Evolutionary conservation across 2,113 vertebrate species (phyloP).

Genomic region (Indicator indicator): DNA sequence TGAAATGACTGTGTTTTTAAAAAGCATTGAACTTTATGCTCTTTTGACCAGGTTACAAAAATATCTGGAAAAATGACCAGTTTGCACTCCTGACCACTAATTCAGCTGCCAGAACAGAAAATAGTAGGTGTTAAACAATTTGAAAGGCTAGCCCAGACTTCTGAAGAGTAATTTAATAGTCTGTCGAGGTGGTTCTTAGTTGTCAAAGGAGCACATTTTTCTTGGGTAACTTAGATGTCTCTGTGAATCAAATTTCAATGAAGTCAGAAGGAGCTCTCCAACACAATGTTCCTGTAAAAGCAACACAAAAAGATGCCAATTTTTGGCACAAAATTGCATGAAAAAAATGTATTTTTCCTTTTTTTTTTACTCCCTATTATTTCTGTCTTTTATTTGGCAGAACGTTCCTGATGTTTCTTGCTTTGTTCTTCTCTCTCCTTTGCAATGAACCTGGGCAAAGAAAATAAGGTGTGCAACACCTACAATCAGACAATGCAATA

Average conservation of each 20-base stretch:
- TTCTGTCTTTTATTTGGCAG: background rate
- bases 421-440: constrained; percentile 2
- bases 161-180: constrained; percentile 17
- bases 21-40: background rate
- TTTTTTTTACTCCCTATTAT: background rate
- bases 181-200: background rate
- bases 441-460: background rate
- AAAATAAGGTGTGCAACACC: background rate
- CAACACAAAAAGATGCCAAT: background rate
- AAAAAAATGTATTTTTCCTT: background rate
- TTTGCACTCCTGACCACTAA: background rate
- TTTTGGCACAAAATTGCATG: background rate
- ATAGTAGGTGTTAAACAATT: constrained; percentile 5
- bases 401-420: background rate
- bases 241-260: background rate
- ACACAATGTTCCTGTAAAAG: background rate
- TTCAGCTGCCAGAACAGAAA: constrained; percentile 39
- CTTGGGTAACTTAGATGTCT: background rate
- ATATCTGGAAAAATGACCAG: background rate
- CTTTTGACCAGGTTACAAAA: background rate
- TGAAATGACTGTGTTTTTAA: constrained; percentile 5
- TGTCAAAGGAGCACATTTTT: constrained; percentile 15
- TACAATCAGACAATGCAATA: background rate
- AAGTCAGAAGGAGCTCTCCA: background rate
- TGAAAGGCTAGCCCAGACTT: background rate